These are phyloP conservation scores for Mesoligia furuncula DNA, from an alignment of 2,888 invertebrate genomes.

Conservation along the genomic window DNA sequence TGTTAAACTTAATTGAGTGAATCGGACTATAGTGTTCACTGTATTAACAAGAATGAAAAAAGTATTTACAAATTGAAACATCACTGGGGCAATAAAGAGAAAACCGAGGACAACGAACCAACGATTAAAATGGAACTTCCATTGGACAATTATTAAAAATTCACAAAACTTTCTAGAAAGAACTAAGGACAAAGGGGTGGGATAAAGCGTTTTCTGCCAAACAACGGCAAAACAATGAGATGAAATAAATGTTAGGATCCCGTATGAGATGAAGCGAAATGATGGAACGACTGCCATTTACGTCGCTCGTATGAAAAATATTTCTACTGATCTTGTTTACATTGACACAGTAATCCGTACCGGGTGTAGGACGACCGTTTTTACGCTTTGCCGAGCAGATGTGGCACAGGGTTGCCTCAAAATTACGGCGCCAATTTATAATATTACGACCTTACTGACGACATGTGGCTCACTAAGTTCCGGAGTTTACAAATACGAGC, in stretches of 20 bases:
- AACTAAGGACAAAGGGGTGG: neutral
- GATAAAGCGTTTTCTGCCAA: constrained; percentile 56
- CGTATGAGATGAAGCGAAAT: constrained; percentile 81
- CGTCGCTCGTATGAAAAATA: constrained; percentile 83
- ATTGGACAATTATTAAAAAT: constrained; percentile 1
- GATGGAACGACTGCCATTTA: constrained; percentile 83
- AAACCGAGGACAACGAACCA: constrained; percentile 2
- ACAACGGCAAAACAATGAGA: constrained; percentile 82
- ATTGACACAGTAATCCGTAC: constrained; percentile 83
- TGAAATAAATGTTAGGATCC: constrained; percentile 83
- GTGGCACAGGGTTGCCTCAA: constrained; percentile 69
- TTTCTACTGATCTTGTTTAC: constrained; percentile 85
- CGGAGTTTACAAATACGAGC: constrained; percentile 62
- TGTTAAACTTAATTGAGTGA: constrained; percentile 54
- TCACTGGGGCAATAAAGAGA: constrained; percentile 35
- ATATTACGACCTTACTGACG: constrained; percentile 62
- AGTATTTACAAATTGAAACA: constrained; percentile 53
- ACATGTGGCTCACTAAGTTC: constrained; percentile 64
- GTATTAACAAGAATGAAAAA: constrained; percentile 53
- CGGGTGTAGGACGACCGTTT: constrained; percentile 72
- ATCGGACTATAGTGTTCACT: constrained; percentile 49
- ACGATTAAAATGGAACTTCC: constrained; percentile 4
- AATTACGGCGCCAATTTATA: constrained; percentile 67
- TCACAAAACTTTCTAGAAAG: neutral
- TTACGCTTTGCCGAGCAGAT: constrained; percentile 78